Conservation (phyloP, 2,888 invertebrate species). For the Cerceris rybyensis region DNA sequence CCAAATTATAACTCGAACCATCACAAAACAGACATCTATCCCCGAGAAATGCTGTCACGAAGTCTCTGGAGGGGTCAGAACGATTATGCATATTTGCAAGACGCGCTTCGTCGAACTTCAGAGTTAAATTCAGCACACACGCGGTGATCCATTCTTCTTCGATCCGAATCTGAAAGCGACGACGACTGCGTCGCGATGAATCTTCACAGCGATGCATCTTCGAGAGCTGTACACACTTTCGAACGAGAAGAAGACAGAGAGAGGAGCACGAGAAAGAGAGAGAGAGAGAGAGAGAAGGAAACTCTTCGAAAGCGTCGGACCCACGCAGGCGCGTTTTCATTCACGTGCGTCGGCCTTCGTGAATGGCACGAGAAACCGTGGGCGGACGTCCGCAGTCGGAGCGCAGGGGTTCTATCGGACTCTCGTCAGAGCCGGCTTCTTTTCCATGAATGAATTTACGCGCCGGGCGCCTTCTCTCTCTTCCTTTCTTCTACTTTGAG, state of each 20-base stretch:
- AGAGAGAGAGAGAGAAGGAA: too few species aligned
- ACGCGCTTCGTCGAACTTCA: too few species aligned
- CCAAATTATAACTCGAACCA: too few species aligned
- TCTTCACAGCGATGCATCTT: conserved; percentile 3
- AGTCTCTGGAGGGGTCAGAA: too few species aligned
- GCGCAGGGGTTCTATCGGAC: conserved; percentile 21
- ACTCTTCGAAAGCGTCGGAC: conserved; percentile 6
- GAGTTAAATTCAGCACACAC: background rate
- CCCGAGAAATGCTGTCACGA: too few species aligned
- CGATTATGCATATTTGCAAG: too few species aligned
- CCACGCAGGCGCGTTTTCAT: conserved; percentile 68
- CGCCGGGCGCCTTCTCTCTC: conserved; percentile 39
- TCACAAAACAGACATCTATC: too few species aligned
- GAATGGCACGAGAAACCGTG: conserved; percentile 73
- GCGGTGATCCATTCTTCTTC: conserved; percentile 27
- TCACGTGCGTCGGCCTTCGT: conserved; percentile 61
- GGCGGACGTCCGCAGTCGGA: conserved; percentile 69
- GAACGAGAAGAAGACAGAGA: background rate
- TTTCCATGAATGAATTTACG: conserved; percentile 75
- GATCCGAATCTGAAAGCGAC: conserved; percentile 28
- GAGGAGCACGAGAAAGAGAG: too few species aligned
- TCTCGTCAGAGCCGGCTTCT: conserved; percentile 53
- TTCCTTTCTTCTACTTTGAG: conserved; percentile 8
- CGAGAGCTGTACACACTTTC: conserved; percentile 28
- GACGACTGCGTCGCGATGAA: conserved; percentile 10